Base-by-base conservation (phyloP, 2,113 vertebrate species). In the Ivindomyrus marchei region DNA sequence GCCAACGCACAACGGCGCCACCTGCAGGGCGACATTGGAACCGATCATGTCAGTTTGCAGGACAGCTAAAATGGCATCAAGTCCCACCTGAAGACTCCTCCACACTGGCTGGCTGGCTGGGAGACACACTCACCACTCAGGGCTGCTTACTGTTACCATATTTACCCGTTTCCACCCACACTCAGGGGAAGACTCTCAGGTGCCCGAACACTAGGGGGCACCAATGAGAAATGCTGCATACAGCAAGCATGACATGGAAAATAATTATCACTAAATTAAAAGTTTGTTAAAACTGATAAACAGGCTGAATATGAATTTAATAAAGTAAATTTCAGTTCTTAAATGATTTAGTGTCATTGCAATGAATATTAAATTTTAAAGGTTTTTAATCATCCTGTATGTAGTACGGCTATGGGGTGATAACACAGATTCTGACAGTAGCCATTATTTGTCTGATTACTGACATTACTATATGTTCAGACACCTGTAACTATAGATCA, bases 1-100 rank as follows among this genome's bases (percentile, higher is more conserved):
- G 94, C 98, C 98, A 90, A 99, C 95, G 93, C 98, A 99, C 92
- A 99, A 93, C 3, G 98, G 96, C 88, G 98, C 98, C 92, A 99
- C 98, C 98, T 99, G 92, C 46, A 94, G 87, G 90, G 90, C 13
- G 90, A 15, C 58, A 24, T 92, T 42, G 89, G 36, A 45, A 62
- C 52, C 47, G 6, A 50, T 27, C 49, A 39, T 27, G 24, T 87
- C 9, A 50, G 46, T 49, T 17, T 6, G n/a, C 49, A 36, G 52
- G 31, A 17, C 52, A 19, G 17, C 52, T 31, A 47, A 31, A 88
- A 15, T 9, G 27, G 19, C 27, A 3, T 42, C 50, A 39, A 19
- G 13, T 7, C 19, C 52, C 27, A 56, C n/a, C 11, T 39, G 6
- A 31, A 80, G 36, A 31, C 11, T 80, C 39, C 6, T 39, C 11